These are phyloP conservation scores for Drosophila santomea DNA, from an alignment of 1,140 invertebrate species.

Conservation along the genomic window DNA sequence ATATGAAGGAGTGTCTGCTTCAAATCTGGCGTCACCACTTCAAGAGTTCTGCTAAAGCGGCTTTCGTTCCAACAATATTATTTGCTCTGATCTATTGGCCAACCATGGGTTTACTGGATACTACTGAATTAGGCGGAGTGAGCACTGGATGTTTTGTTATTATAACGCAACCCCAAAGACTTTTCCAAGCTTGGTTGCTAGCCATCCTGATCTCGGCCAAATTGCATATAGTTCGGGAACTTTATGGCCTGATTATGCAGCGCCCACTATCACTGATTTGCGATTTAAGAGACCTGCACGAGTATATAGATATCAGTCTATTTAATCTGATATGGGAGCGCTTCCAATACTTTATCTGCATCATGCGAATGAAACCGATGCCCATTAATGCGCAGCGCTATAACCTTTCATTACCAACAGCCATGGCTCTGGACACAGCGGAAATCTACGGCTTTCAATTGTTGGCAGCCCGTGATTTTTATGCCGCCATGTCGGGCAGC, in stretches of 20 bases:
- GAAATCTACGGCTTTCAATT: slow-evolving; percentile 38
- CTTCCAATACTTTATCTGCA: neutral
- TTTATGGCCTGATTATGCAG: slow-evolving; percentile 21
- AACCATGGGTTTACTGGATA: neutral
- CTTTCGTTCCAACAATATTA: neutral
- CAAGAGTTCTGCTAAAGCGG: neutral
- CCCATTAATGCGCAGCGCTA: no score
- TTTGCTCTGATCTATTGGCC: slow-evolving; percentile 12
- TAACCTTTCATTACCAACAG: slow-evolving; percentile 3
- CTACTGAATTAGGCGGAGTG: neutral
- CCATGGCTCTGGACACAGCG: slow-evolving; percentile 6
- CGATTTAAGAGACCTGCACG: neutral
- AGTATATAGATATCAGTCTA: neutral
- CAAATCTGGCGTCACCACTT: neutral
- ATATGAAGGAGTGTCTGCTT: neutral
- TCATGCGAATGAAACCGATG: neutral
- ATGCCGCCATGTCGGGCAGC: slow-evolving; percentile 1
- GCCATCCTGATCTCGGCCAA: slow-evolving; percentile 23
- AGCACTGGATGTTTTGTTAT: neutral
- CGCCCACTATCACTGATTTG: slow-evolving; percentile 11
- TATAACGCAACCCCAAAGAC: neutral
- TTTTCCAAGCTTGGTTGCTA: slow-evolving; percentile 7
- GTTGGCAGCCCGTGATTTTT: slow-evolving; percentile 43
- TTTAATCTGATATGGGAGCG: neutral
- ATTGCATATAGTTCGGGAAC: slow-evolving; percentile 1